Evolutionary conservation across 2,888 invertebrate species (phyloP), one percentile per base, ranked within the genome.

Genomic region (Lithosia quadra): DNA sequence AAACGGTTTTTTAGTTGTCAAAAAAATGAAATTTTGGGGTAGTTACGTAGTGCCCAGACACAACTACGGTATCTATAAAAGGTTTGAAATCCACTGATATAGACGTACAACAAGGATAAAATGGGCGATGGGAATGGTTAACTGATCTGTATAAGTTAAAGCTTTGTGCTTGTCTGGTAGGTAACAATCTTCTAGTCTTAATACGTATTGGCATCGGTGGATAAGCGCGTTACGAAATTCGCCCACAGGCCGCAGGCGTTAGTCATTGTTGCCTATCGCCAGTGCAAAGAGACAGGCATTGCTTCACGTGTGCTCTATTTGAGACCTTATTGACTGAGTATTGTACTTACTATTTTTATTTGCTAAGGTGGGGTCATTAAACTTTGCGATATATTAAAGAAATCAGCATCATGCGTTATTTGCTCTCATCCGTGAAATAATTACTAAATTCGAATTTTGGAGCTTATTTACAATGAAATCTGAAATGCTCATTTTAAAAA

Each of bases 261-360:
- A 91, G 87, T 92, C 91, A 92, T 91, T 92, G 93, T 93, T 90
- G 88, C 86, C 86, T 88, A 88, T 89, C 90, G 91, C 84, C 83
- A 83, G 76, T 81, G 81, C 84, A 82, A 74, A 72, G 75, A 77
- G 75, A 75, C 77, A 75, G 72, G 64, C 69, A 73, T 86, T 84
- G 82, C 83, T 73, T 78, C 81, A 83, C 77, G 67, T 63, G 68
- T 77, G 76, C 75, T 77, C 76, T 77, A 80, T 77, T 81, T 78
- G 72, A 80, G 70, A 71, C 77, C 66, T 64, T 70, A 78, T 76
- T 72, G 75, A 80, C 75, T 67, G 71, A 71, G 67, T 72, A 78
- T 76, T 81, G 67, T 72, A n/a, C n/a, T 55, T 53, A n/a, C n/a
- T 65, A 55, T 24, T n/a, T 34, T 21, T 43, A 24, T 10, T 49